A percentile compares a stretch with the other conserved stretches of the same genome.
Evolutionary conservation across 2,113 vertebrate genomes (phyloP).

Genomic region (Dromaius novaehollandiae): DNA sequence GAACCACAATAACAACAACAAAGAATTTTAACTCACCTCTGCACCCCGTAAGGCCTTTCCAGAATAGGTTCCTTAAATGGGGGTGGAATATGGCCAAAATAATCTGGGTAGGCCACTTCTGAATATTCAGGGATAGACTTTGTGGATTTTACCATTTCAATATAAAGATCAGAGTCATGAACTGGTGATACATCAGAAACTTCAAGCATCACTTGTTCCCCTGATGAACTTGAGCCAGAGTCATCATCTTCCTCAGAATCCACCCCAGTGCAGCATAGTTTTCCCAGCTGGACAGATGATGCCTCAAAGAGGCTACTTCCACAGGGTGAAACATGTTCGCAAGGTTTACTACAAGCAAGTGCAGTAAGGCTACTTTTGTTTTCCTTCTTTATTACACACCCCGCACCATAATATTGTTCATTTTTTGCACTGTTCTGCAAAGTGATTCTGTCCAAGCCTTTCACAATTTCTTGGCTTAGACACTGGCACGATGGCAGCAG

Average conservation of each 20-base stretch:
- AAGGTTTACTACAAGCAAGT: constrained; percentile 62
- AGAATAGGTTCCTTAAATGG: constrained; percentile 89
- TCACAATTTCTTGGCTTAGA: constrained; percentile 82
- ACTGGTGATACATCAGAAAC: constrained; percentile 86
- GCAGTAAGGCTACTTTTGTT: constrained; percentile 37
- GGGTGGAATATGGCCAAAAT: constrained; percentile 94
- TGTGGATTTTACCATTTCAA: constrained; percentile 92
- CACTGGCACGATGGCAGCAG: constrained; percentile 43
- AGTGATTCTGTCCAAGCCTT: constrained; percentile 81
- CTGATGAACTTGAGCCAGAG: constrained; percentile 73
- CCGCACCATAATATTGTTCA: constrained; percentile 34
- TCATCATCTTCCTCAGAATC: constrained; percentile 88
- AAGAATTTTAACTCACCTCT: constrained; percentile 83
- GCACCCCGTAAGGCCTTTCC: constrained; percentile 94
- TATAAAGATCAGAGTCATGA: constrained; percentile 94
- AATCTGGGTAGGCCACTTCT: constrained; percentile 98
- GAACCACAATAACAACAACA: background rate
- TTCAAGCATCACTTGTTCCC: constrained; percentile 80
- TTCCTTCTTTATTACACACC: constrained; percentile 61
- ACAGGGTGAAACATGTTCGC: constrained; percentile 71
- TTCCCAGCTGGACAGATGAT: constrained; percentile 78
- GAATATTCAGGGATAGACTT: constrained; percentile 90
- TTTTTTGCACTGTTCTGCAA: constrained; percentile 68
- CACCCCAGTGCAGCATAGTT: constrained; percentile 81
- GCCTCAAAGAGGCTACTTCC: constrained; percentile 76